A percentile compares a stretch with the other conserved stretches of the same genome.
Evolutionary conservation across 1,140 invertebrate genomes (phyloP).

Genomic region (Maconellicoccus hirsutus): DNA sequence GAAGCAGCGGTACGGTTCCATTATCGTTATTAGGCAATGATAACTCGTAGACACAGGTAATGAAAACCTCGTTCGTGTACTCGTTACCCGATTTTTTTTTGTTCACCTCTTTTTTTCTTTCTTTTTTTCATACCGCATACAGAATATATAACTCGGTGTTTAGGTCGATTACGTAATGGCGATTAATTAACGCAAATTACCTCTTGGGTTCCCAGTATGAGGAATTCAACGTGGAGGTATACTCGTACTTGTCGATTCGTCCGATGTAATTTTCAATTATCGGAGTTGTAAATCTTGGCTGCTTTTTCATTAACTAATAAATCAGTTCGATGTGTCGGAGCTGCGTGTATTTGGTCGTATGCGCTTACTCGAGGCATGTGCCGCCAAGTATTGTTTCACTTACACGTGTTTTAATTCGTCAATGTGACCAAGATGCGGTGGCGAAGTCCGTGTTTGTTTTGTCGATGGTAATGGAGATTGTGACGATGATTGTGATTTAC

Average conservation of each 20-base stretch:
- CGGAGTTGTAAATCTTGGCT: neutral
- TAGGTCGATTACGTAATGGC: neutral
- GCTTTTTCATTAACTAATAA: constrained; percentile 1
- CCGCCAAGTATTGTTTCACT: neutral
- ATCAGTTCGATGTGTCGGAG: neutral
- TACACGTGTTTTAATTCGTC: neutral
- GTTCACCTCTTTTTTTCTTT: neutral
- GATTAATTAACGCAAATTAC: neutral
- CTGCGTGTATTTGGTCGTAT: neutral
- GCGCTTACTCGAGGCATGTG: neutral
- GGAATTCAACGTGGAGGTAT: neutral
- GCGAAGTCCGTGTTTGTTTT: too few relatives aligned
- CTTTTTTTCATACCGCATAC: too few relatives aligned
- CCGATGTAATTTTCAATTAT: neutral
- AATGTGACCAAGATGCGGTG: too few relatives aligned
- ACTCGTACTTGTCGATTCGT: neutral
- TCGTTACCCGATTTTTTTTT: constrained; percentile 1
- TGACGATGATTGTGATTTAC: too few relatives aligned
- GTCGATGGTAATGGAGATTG: too few relatives aligned
- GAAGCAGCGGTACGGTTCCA: neutral
- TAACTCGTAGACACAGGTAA: neutral
- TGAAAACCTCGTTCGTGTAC: neutral
- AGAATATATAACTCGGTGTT: neutral
- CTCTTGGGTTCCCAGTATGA: neutral
- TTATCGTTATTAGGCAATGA: constrained; percentile 9